Evolutionary conservation across 2,797 vertebrate species (phyloP).

Genomic region (Amblyopsis hoosieri): DNA sequence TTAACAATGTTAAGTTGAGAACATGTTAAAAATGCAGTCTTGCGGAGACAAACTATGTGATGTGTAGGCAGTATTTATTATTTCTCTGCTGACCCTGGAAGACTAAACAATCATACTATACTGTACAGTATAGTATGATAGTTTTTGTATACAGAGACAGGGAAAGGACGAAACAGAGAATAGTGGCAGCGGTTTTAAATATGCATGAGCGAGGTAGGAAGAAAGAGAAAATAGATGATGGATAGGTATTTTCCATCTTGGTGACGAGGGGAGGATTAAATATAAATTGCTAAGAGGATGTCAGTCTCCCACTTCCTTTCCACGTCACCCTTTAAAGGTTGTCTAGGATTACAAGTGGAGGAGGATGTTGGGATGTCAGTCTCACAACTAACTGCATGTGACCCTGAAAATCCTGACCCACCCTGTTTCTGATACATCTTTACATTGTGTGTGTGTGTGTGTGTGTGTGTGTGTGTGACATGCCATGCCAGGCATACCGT

Average conservation of each 20-base stretch:
- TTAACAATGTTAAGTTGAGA: no score
- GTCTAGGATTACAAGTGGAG: constrained; percentile 39
- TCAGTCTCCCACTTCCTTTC: constrained; percentile 50
- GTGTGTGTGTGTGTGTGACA: constrained; percentile 52
- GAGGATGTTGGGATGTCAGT: constrained; percentile 46
- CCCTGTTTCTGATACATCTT: constrained; percentile 55
- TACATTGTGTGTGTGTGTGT: constrained; percentile 8
- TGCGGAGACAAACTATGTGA: no score
- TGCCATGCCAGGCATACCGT: constrained; percentile 62
- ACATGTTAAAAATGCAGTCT: no score
- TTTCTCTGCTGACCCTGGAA: constrained; percentile 43
- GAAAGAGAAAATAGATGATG: constrained; percentile 13
- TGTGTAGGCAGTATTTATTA: no score
- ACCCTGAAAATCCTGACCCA: constrained; percentile 57
- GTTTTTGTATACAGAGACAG: no score
- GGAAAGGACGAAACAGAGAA: no score
- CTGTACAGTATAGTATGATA: no score
- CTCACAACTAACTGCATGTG: constrained; percentile 40
- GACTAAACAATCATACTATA: constrained; percentile 18
- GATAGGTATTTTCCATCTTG: constrained; percentile 19
- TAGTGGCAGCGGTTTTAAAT: no score
- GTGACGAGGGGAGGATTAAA: constrained; percentile 37
- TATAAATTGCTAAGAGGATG: constrained; percentile 41
- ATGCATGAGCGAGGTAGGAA: constrained; percentile 31
- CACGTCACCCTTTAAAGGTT: constrained; percentile 25